These are phyloP conservation scores for Crotalus helleri DNA, from an alignment of 2,113 vertebrate species.

Conservation along the genomic window DNA sequence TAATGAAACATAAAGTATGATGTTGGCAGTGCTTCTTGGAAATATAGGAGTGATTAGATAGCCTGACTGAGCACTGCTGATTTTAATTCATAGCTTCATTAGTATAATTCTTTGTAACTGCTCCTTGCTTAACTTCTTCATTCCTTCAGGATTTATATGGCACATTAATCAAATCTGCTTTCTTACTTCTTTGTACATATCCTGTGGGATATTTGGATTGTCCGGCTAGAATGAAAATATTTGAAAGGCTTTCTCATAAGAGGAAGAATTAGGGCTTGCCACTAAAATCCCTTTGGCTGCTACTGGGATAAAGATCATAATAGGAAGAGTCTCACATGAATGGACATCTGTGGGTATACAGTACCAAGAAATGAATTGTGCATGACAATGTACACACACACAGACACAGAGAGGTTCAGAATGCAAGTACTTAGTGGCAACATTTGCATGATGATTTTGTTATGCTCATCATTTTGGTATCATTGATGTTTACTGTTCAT, in stretches of 20 bases:
- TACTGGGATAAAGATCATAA: neutral
- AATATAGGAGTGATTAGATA: conserved; percentile 51
- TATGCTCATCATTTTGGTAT: neutral
- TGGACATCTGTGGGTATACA: neutral
- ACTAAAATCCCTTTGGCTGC: neutral
- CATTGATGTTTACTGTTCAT: neutral
- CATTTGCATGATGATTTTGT: neutral
- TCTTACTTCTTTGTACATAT: conserved; percentile 16
- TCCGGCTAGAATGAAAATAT: neutral
- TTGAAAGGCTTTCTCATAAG: neutral
- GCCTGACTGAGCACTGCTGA: conserved; percentile 47
- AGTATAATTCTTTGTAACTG: conserved; percentile 3
- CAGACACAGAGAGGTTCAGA: neutral
- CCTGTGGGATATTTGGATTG: neutral
- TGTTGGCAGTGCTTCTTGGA: conserved; percentile 26
- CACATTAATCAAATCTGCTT: conserved; percentile 46
- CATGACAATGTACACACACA: neutral
- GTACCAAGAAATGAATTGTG: neutral
- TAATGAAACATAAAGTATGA: conserved; percentile 37
- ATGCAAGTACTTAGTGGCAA: neutral
- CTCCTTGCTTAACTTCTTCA: conserved; percentile 36
- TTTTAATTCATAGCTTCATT: conserved; percentile 39
- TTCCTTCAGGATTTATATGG: conserved; percentile 28
- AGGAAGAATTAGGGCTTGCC: neutral
- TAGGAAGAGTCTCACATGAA: neutral